phyloP scores from a whole-genome alignment of 2,888 invertebrate genomes.

The Nomada lathburiana region DNA sequence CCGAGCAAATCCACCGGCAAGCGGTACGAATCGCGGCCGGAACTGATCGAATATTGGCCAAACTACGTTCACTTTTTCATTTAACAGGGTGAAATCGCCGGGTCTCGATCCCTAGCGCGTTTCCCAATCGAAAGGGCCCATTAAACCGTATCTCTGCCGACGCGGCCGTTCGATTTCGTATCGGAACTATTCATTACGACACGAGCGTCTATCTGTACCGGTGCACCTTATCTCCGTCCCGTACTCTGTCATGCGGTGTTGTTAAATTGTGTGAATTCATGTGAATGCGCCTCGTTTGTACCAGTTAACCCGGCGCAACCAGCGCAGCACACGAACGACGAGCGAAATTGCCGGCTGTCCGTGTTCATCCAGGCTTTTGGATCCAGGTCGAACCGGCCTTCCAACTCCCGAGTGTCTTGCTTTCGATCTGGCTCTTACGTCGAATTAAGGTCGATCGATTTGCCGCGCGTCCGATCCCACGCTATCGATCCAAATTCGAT shows the following conservation, averaged over 20 bases:
- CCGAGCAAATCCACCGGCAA: background rate
- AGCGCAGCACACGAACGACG: conserved; percentile 12
- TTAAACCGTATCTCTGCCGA: conserved; percentile 37
- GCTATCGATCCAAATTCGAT: conserved; percentile 45
- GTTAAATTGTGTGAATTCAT: conserved; percentile 60
- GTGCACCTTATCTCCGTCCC: conserved; percentile 51
- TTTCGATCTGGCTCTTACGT: conserved; percentile 38
- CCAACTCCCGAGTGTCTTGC: background rate
- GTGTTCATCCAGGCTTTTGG: conserved; percentile 1
- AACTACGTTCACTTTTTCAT: background rate
- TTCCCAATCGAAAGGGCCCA: conserved; percentile 35
- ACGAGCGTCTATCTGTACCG: conserved; percentile 27
- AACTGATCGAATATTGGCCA: background rate
- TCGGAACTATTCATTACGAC: conserved; percentile 45
- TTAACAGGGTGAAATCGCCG: background rate
- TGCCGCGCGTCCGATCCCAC: conserved; percentile 7
- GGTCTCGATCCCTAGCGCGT: background rate
- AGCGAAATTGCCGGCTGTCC: conserved; percentile 30
- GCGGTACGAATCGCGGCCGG: conserved; percentile 8
- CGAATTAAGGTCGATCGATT: conserved; percentile 53
- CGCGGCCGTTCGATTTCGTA: conserved; percentile 35
- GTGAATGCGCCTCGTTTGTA: conserved; percentile 60
- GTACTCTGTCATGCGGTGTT: conserved; percentile 42
- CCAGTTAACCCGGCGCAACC: background rate
- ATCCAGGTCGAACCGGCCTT: conserved; percentile 18